Percentiles rank a stretch among this genome's conserved stretches.
These are phyloP conservation scores for Amphiduros pacificus DNA, from an alignment of 2,888 invertebrate species.

Conservation along the genomic window DNA sequence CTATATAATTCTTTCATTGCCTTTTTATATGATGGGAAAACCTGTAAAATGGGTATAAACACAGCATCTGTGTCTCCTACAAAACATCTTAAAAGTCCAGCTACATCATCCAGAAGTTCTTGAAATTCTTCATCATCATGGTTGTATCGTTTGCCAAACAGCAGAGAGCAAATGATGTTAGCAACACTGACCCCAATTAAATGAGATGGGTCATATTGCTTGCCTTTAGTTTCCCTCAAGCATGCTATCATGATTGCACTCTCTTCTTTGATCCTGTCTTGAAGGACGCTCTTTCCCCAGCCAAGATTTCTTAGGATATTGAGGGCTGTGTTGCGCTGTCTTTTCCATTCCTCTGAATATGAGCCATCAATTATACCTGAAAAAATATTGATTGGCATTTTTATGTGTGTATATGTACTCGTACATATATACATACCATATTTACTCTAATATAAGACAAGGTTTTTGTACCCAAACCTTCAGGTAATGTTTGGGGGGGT, in stretches of 20 bases:
- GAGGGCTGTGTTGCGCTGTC: not conserved
- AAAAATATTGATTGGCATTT: too few species aligned
- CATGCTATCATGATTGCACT: not conserved
- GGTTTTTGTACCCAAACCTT: too few species aligned
- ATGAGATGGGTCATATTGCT: not conserved
- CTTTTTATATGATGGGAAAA: too few species aligned
- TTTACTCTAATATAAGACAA: too few species aligned
- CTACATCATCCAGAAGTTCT: too few species aligned
- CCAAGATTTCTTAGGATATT: not conserved
- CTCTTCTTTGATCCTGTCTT: slow-evolving; percentile 3
- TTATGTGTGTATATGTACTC: too few species aligned
- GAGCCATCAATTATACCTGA: slow-evolving; percentile 5
- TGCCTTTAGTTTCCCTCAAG: not conserved
- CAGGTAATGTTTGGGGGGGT: too few species aligned
- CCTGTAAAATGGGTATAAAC: too few species aligned
- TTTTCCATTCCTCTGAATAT: not conserved
- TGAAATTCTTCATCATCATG: slow-evolving; percentile 4
- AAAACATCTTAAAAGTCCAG: too few species aligned
- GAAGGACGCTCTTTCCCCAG: slow-evolving; percentile 2
- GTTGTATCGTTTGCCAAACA: not conserved
- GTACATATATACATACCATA: too few species aligned
- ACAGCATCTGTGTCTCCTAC: too few species aligned
- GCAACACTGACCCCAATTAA: not conserved
- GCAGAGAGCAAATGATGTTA: slow-evolving; percentile 9
- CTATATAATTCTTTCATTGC: too few species aligned